Base-by-base conservation (phyloP, 2,888 invertebrate genomes). In the Polyommatus icarus region DNA sequence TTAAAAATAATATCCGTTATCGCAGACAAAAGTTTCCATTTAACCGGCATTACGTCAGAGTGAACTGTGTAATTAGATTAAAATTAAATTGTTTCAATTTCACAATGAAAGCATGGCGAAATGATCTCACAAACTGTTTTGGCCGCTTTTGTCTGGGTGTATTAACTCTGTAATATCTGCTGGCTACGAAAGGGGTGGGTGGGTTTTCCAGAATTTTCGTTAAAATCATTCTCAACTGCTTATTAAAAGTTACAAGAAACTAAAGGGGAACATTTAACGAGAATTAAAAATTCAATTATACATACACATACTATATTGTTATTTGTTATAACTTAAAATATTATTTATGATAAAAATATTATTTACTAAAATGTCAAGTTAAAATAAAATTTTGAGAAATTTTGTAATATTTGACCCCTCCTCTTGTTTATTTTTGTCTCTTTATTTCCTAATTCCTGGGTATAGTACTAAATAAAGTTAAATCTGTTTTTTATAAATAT, bases 401-500 rank as follows among this genome's bases (percentile, higher is more conserved):
- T 1, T n/a, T n/a, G 57, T 57, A 18, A 57, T n/a, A 7, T 57
- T n/a, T 40, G 40, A 40, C 40, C 1, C 10, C 8, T 40, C 40
- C 10, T 8, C 1, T 40, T 40, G 1, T 36, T 36, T 36, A 36
- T 50, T 50, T 50, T 50, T 1, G 12, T 50, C 50, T 36, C 12
- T 12, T 50, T 50, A 12, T 50, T 15, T 50, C 15, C 15, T 40
- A 6, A 4, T 32, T 32, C 32, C 3, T 32, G 32, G 10, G 40
- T 40, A 40, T 40, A 8, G 40, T 40, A 46, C 46, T 46, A 46
- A 10, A 10, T 10, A 46, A 7, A 20, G 1, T 20, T n/a, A 0
- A 59, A 83, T 77, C 67, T 76, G 59, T 20, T 12, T 76, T 77
- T 79, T 77, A 78, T 67, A 76, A 76, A 40, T 76, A 73, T 18